Base-by-base conservation (phyloP, 23 tunicate species). In the Styela clava region DNA sequence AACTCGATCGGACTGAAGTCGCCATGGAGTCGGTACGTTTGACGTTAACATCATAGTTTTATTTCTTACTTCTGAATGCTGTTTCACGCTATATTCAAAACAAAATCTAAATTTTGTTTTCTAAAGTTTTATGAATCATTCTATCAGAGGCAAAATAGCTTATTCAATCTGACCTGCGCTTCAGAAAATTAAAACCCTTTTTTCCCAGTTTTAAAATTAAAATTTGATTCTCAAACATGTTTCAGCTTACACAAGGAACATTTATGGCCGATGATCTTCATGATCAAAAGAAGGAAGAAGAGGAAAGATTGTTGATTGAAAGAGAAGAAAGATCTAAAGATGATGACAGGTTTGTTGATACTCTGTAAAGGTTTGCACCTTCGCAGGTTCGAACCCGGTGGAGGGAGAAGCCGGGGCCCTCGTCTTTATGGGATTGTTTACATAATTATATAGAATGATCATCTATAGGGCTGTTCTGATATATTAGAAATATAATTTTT, bases 1-100 rank as follows among this genome's bases (percentile, higher is more conserved):
- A 85, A 51, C 85, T 91, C 35, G 97, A 91, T 63, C 76, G 90
- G 16, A 91, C 94, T 24, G 94, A 82, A 51, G 94, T 88, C 22
- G 87, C 94, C 35, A 88, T 88, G 94, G 94, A 88, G 83, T 79
- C 94, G 29, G 94, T 88, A 70, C 12, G 56, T 44, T 44, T 44
- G 56, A n/a, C n/a, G n/a, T n/a, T n/a, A n/a, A n/a, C n/a, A 79
- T 80, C 70, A 7, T n/a, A 7, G 20, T 21, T 21, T 18, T 61
- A 18, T 19, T 12, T 51, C 12, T 18, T n/a, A n/a, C 23, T 16
- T n/a, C 21, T 18, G 12, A 16, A 16, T 68, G 21, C 16, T 19
- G 20, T 73, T n/a, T n/a, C n/a, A n/a, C n/a, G n/a, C n/a, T n/a
- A n/a, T n/a, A n/a, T n/a, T n/a, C n/a, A n/a, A n/a, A n/a, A n/a